Conservation (phyloP, 2,113 vertebrate genomes). For the Petroica traversi region DNA sequence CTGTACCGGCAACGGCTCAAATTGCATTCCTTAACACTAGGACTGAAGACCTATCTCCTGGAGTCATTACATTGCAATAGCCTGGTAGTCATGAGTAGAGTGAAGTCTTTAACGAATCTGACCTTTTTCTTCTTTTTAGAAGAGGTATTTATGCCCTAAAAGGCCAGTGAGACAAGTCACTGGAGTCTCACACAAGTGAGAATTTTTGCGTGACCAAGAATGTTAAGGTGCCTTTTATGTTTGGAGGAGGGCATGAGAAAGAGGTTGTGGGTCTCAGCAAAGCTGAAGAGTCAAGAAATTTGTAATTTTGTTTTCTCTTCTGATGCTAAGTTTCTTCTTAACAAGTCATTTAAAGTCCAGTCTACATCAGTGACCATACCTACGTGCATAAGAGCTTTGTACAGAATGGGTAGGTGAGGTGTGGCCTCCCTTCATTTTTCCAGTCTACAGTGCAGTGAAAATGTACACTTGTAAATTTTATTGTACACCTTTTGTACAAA, state of each 20-base stretch:
- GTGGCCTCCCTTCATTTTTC: background rate
- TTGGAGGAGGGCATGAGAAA: background rate
- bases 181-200: background rate
- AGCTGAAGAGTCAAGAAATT: background rate
- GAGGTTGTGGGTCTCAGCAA: background rate
- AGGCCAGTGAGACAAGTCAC: background rate
- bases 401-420: background rate
- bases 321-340: background rate
- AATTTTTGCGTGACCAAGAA: background rate
- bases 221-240: background rate
- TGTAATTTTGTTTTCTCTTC: background rate
- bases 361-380: background rate
- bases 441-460: background rate
- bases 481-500: too few species aligned
- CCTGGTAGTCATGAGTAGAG: conserved; percentile 6
- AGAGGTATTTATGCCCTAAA: background rate
- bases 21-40: conserved; percentile 80
- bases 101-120: conserved; percentile 9
- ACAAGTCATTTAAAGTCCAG: background rate
- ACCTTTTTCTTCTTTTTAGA: background rate
- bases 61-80: conserved; percentile 50
- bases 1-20: conserved; percentile 76
- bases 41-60: conserved; percentile 58
- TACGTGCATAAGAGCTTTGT: background rate
- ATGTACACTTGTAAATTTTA: too few species aligned